phyloP scores from a whole-genome alignment of 2,888 invertebrate genomes.

The Trichopria drosophilae region DNA sequence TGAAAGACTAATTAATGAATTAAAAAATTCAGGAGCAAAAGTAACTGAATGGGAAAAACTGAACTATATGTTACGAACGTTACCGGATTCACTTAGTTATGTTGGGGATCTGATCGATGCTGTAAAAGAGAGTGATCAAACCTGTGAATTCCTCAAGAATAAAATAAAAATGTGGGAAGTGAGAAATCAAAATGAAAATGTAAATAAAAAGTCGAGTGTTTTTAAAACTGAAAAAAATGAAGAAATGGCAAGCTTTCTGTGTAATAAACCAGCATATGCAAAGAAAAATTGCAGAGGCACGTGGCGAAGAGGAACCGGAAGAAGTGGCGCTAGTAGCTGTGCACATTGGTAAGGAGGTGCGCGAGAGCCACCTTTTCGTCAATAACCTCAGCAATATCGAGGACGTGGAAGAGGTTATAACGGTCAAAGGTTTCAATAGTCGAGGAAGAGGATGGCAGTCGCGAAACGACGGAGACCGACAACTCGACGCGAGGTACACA shows the following conservation, averaged over 20 bases:
- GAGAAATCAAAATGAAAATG: conserved; percentile 19
- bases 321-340: conserved; percentile 14
- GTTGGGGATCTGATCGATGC: conserved; percentile 39
- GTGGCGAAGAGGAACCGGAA: conserved; percentile 5
- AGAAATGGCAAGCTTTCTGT: conserved; percentile 14
- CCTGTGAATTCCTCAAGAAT: conserved; percentile 32
- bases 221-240: conserved; percentile 27
- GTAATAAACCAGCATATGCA: conserved; percentile 34
- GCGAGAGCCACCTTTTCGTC: too few species aligned
- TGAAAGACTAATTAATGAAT: conserved; percentile 36
- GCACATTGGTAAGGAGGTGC: conserved; percentile 13
- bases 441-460: neutral
- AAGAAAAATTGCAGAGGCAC: conserved; percentile 26
- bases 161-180: conserved; percentile 34
- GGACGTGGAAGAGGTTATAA: too few species aligned
- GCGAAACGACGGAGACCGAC: neutral
- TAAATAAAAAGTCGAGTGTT: conserved; percentile 18
- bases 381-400: conserved; percentile 15
- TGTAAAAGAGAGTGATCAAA: conserved; percentile 31
- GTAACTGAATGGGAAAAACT: conserved; percentile 37
- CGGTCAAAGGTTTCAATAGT: conserved; percentile 1
- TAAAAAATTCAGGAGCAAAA: conserved; percentile 36
- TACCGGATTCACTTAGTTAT: conserved; percentile 37
- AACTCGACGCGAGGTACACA: conserved; percentile 1
- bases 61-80: conserved; percentile 37